These are phyloP conservation scores for Chelon auratus DNA, from an alignment of 2,797 vertebrate genomes.

Conservation along the genomic window DNA sequence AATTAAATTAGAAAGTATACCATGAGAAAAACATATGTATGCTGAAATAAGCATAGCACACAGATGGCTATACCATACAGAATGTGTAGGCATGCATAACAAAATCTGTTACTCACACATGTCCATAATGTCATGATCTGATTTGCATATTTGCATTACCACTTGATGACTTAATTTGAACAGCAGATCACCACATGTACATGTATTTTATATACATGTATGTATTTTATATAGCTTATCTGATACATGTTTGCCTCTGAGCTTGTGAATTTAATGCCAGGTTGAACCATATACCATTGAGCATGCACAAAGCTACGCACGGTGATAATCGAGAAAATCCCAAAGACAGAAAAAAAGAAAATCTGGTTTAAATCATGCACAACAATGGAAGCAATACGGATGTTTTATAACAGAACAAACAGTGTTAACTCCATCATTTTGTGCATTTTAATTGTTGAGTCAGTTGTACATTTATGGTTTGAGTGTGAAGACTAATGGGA, in stretches of 20 bases:
- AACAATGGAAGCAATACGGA: background rate
- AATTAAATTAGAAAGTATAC: background rate
- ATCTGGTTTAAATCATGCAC: background rate
- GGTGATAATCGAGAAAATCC: background rate
- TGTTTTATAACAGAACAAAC: background rate
- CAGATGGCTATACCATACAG: constrained; percentile 2
- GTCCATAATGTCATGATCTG: constrained; percentile 1
- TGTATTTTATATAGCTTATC: background rate
- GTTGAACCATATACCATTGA: background rate
- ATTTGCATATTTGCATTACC: constrained; percentile 23
- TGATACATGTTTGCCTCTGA: background rate
- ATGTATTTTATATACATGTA: too few relatives aligned
- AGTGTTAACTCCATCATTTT: too few relatives aligned
- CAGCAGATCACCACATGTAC: constrained; percentile 34
- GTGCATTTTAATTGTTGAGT: background rate
- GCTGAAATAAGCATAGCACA: background rate
- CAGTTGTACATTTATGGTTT: too few relatives aligned
- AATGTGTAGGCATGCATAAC: background rate
- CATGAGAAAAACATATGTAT: background rate
- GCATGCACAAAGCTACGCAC: background rate
- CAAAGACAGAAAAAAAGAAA: background rate
- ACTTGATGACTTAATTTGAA: constrained; percentile 13
- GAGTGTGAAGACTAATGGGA: too few relatives aligned
- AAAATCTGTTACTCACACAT: constrained; percentile 19
- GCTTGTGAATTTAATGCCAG: constrained; percentile 1